These are phyloP conservation scores for Oophaga sylvatica DNA, from an alignment of 2,797 vertebrate species.

Conservation along the genomic window DNA sequence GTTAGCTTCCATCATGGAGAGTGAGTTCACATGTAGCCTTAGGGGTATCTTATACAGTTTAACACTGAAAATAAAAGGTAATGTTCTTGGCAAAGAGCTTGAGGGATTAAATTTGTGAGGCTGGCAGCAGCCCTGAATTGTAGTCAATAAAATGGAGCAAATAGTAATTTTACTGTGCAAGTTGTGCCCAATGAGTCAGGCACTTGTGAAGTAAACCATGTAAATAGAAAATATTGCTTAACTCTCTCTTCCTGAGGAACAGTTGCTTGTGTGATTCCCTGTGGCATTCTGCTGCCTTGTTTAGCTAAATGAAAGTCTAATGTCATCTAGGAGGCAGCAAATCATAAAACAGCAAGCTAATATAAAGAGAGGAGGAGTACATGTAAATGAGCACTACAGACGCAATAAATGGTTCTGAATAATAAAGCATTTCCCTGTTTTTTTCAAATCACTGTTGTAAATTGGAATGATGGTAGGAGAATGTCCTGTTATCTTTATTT, in stretches of 20 bases:
- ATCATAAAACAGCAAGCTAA: constrained; percentile 30
- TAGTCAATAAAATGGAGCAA: constrained; percentile 79
- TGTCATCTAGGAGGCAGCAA: constrained; percentile 4
- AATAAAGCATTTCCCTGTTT: background rate
- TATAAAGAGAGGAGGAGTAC: constrained; percentile 18
- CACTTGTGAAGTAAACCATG: constrained; percentile 66
- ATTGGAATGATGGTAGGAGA: background rate
- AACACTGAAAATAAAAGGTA: constrained; percentile 84
- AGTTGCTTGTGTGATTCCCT: constrained; percentile 38
- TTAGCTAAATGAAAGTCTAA: constrained; percentile 46
- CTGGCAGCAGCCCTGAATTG: constrained; percentile 76
- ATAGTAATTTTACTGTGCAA: constrained; percentile 80
- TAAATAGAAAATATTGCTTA: constrained; percentile 78
- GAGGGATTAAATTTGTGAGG: constrained; percentile 79
- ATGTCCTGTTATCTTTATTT: background rate
- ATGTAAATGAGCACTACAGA: constrained; percentile 2
- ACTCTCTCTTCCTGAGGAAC: constrained; percentile 66
- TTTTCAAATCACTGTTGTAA: background rate
- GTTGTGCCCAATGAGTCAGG: constrained; percentile 75
- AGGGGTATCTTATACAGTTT: constrained; percentile 85
- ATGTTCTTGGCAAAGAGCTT: constrained; percentile 80
- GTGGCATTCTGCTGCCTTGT: constrained; percentile 38
- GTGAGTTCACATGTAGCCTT: constrained; percentile 83
- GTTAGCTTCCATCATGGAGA: constrained; percentile 84
- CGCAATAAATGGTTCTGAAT: background rate